Conservation (phyloP, 2,797 vertebrate species). For the Simalia tracyae region DNA sequence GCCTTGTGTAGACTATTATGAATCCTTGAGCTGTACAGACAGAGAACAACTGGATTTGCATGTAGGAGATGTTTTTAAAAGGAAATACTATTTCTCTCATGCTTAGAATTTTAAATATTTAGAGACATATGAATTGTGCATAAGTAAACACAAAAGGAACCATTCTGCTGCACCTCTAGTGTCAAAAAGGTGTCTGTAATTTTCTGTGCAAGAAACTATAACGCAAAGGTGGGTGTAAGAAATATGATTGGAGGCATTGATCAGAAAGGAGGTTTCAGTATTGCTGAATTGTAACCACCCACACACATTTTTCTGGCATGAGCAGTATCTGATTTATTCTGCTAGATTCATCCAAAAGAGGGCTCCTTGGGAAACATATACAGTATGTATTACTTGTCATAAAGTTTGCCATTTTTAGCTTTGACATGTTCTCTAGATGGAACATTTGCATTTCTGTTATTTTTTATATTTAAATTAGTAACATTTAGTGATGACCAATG, state of each 20-base stretch:
- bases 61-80: not conserved
- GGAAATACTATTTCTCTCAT: not conserved
- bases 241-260: constrained; percentile 32
- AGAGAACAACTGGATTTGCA: not conserved
- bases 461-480: not conserved
- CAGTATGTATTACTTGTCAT: not conserved
- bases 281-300: constrained; percentile 21
- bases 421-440: not conserved
- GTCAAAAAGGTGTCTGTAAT: constrained; percentile 1
- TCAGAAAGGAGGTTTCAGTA: constrained; percentile 9
- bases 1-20: not conserved
- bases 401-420: not conserved
- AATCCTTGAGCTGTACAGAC: not conserved
- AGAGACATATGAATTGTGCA: not conserved
- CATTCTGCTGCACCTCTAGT: not conserved
- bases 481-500: not conserved
- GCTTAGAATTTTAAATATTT: constrained; percentile 11
- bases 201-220: constrained; percentile 17
- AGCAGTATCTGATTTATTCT: constrained; percentile 14
- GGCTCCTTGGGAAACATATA: not conserved
- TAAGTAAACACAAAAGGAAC: not conserved
- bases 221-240: constrained; percentile 21
- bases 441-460: not conserved
- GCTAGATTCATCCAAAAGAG: constrained; percentile 10
- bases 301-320: constrained; percentile 1